Evolutionary conservation across 2,113 vertebrate species (phyloP).

Genomic region (Cinclus cinclus): DNA sequence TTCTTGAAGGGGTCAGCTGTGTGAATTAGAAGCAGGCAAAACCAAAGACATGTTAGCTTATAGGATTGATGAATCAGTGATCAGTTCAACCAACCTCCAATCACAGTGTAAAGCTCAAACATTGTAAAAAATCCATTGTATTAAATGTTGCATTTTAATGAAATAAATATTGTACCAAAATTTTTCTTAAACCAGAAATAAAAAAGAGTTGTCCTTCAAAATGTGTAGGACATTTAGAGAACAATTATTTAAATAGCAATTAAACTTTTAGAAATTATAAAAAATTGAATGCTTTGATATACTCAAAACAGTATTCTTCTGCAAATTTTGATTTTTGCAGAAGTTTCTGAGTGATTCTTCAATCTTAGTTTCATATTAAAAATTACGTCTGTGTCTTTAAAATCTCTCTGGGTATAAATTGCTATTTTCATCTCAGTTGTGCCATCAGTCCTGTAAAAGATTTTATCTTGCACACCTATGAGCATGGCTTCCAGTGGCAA

Average conservation of each 20-base stretch:
- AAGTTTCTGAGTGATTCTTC: background rate
- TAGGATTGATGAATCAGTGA: background rate
- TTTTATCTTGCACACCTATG: background rate
- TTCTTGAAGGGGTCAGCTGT: background rate
- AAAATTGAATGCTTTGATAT: background rate
- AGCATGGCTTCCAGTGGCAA: background rate
- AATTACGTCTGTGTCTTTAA: background rate
- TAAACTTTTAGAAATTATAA: background rate
- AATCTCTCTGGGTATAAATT: background rate
- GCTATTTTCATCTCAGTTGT: background rate
- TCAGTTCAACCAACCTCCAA: background rate
- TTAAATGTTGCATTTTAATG: background rate
- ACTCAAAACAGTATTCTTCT: background rate
- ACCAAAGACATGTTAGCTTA: background rate
- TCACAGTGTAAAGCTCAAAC: background rate
- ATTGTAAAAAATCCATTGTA: background rate
- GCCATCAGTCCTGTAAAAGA: background rate
- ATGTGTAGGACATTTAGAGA: background rate
- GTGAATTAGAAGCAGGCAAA: background rate
- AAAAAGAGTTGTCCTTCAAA: background rate
- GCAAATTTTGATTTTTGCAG: background rate
- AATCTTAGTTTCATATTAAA: background rate
- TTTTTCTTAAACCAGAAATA: background rate
- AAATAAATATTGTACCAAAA: background rate
- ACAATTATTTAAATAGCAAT: background rate